These are phyloP conservation scores for Mustela nigripes DNA, from an alignment of 2,113 vertebrate species.

Conservation along the genomic window DNA sequence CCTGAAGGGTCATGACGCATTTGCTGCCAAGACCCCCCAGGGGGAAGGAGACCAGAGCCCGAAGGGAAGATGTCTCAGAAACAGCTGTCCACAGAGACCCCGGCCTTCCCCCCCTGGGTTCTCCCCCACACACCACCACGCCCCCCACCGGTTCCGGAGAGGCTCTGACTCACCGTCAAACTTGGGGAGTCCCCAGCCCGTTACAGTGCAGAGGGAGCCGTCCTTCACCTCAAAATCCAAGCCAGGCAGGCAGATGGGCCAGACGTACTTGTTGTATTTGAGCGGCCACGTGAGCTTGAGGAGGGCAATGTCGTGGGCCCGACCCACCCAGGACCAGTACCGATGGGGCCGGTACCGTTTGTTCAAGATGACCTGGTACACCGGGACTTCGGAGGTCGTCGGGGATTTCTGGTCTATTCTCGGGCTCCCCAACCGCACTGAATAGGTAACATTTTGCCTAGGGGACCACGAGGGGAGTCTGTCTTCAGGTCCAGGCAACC, in stretches of 20 bases:
- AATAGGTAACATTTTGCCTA: not conserved
- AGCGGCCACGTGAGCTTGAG: not conserved
- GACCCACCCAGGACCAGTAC: conserved; percentile 73
- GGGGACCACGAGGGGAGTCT: not conserved
- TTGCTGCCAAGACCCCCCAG: not conserved
- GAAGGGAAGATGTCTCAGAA: not conserved
- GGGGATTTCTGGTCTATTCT: not conserved
- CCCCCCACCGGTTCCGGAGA: not conserved
- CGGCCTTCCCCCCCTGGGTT: not conserved
- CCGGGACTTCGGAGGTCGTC: accelerated
- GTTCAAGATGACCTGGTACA: conserved; percentile 1
- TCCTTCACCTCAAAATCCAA: not conserved
- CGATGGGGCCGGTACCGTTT: not conserved
- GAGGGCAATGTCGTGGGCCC: conserved; percentile 44
- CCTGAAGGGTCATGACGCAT: accelerated
- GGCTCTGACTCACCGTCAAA: conserved; percentile 8
- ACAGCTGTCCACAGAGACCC: not conserved
- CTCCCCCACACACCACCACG: not conserved
- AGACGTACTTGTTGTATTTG: conserved; percentile 52
- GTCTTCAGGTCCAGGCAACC: not conserved
- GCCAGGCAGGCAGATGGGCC: conserved; percentile 76
- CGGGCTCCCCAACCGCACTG: conserved; percentile 45
- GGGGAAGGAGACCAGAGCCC: not conserved
- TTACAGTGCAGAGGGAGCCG: conserved; percentile 16
- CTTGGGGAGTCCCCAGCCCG: conserved; percentile 70